Conservation (phyloP, 2,888 invertebrate genomes). For the Allygus modestus region DNA sequence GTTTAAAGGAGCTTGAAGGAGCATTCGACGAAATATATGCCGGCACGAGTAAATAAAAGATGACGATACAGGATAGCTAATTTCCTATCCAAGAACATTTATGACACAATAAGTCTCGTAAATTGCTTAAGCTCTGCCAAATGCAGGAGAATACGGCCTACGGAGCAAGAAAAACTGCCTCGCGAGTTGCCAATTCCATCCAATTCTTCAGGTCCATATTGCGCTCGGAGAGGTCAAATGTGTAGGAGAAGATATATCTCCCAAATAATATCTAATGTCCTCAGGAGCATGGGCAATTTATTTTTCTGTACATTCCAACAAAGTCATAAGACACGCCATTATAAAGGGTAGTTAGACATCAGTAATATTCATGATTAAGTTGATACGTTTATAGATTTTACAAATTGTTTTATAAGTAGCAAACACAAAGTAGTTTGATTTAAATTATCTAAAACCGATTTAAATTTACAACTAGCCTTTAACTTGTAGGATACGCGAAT, state of each 20-base stretch:
- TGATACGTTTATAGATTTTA: too few species aligned
- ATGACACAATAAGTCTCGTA: slow-evolving; percentile 41
- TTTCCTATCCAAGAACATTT: slow-evolving; percentile 45
- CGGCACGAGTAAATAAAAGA: slow-evolving; percentile 21
- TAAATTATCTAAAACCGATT: too few species aligned
- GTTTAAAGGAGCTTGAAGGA: not conserved
- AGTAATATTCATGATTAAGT: too few species aligned
- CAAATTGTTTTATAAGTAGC: too few species aligned
- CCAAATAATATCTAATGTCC: not conserved
- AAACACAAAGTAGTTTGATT: too few species aligned
- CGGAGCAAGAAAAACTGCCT: slow-evolving; percentile 12
- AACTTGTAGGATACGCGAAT: too few species aligned
- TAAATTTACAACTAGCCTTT: too few species aligned
- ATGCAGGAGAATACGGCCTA: slow-evolving; percentile 33
- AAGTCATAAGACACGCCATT: too few species aligned
- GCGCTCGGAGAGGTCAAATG: slow-evolving; percentile 40
- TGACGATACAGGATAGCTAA: slow-evolving; percentile 39
- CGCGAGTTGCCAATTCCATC: slow-evolving; percentile 31
- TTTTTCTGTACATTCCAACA: too few species aligned
- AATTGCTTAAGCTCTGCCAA: slow-evolving; percentile 29
- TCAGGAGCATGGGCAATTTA: too few species aligned
- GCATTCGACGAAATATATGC: slow-evolving; percentile 17
- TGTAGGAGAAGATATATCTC: slow-evolving; percentile 1
- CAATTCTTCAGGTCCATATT: slow-evolving; percentile 45
- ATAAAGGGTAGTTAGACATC: too few species aligned